Percentiles rank a stretch among this genome's conserved stretches.
Conservation (phyloP, 2,113 vertebrate genomes). For the Silurus glanis region DNA sequence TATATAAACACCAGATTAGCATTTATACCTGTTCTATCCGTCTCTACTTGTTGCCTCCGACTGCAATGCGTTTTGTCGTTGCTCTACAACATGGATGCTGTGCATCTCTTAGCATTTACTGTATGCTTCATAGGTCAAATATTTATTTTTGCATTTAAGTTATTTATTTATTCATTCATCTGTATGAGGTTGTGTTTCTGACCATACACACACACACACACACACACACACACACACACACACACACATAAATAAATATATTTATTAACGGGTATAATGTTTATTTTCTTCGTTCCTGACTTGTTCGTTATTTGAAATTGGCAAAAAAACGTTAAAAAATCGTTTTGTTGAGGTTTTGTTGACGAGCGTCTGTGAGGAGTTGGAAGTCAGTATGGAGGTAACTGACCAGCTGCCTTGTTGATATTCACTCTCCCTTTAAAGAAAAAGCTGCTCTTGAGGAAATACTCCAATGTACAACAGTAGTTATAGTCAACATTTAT, state of each 20-base stretch:
- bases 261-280: slow-evolving; percentile 71
- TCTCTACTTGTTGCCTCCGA: slow-evolving; percentile 13
- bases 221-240: no score
- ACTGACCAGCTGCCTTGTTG: slow-evolving; percentile 1
- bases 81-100: slow-evolving; percentile 73
- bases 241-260: slow-evolving; percentile 51
- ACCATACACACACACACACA: slow-evolving; percentile 54
- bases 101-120: slow-evolving; percentile 79
- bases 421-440: slow-evolving; percentile 33
- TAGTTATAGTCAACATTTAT: slow-evolving; percentile 45
- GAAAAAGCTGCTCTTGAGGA: slow-evolving; percentile 48
- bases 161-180: slow-evolving; percentile 85
- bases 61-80: slow-evolving; percentile 42
- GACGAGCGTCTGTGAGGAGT: not conserved
- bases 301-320: not conserved
- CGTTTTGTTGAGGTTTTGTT: not conserved
- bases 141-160: slow-evolving; percentile 81
- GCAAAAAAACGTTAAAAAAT: not conserved
- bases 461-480: slow-evolving; percentile 41
- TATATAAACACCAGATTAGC: slow-evolving; percentile 13
- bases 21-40: not conserved
- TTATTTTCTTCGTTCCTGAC: slow-evolving; percentile 50
- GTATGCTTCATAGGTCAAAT: slow-evolving; percentile 73
- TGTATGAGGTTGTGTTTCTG: slow-evolving; percentile 70
- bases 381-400: not conserved